Evolutionary conservation across 2,113 vertebrate species (phyloP), one percentile per base, ranked within the genome.

Genomic region (Willisornis vidua): DNA sequence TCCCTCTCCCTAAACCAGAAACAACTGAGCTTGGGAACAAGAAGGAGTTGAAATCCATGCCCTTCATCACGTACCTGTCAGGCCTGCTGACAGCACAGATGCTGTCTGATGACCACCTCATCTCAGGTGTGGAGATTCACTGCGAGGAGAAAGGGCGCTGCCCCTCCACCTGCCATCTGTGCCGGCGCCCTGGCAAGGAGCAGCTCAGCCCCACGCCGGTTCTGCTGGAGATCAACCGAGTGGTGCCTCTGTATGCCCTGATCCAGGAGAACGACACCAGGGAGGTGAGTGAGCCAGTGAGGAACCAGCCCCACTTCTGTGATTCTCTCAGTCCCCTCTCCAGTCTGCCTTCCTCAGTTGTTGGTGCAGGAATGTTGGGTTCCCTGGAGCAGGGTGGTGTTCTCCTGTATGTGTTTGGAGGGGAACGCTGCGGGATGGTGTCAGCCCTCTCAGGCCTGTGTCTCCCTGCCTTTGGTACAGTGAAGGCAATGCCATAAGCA

Each of bases 31-130:
- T 99, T 70, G 99, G 98, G 12, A 99, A 99, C 97, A 99, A 99
- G 90, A 98, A 99, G 90, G 99, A 99, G 71, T 97, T 99, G 93
- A 99, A 99, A 93, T 99, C 99, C 52, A 98, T 99, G 96, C 99
- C 99, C 33, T 99, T 99, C 98, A 99, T 99, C 98, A 99, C 98
- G 83, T 99, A 99, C 96, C 98, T 99, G 96, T 99, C 98, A 0
- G 99, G 99, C 10, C 97, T 99, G 91, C 98, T 99, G 97, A 99
- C 99, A 5, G 99, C 98, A 22, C 99, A 99, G 97, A 99, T 99
- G 98, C 96, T 99, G 41, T 98, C 99, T 4, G 99, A 99, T 14
- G 99, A 99, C 92, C 98, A 98, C 90, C 97, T 99, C 73, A 99
- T 99, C 97, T 98, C 98, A 1, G 99, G 99, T 0, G 99, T 99